Evolutionary conservation across 2,113 vertebrate genomes (phyloP).

Genomic region (Pygathrix nemaeus): DNA sequence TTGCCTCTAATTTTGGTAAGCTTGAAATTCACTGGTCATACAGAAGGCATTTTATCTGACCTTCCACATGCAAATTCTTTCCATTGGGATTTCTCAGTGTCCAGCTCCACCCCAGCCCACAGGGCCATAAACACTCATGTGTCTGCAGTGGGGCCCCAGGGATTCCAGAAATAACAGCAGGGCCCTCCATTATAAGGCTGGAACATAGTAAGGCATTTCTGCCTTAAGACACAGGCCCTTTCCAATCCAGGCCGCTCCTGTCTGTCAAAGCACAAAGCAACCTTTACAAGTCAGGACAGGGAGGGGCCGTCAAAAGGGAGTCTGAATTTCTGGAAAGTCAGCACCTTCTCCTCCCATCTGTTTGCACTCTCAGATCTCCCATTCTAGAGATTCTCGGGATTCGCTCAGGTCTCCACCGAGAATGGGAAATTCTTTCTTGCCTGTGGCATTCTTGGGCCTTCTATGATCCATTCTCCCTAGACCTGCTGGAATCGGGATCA

Average conservation of each 20-base stretch:
- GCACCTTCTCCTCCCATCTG: background rate
- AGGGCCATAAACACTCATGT: conserved; percentile 58
- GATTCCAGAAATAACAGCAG: conserved; percentile 79
- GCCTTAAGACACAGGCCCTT: conserved; percentile 12
- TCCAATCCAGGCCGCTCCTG: conserved; percentile 49
- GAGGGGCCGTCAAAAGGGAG: background rate
- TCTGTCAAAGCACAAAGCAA: conserved; percentile 67
- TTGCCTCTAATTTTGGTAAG: conserved; percentile 30
- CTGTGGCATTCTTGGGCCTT: background rate
- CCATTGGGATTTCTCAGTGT: conserved; percentile 74
- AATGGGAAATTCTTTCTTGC: background rate
- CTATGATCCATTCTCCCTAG: background rate
- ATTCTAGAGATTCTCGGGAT: conserved; percentile 5
- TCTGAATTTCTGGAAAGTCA: conserved; percentile 53
- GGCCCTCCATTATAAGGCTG: conserved; percentile 6
- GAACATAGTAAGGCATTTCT: conserved; percentile 62
- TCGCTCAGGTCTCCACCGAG: background rate
- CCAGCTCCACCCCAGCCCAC: conserved; percentile 63
- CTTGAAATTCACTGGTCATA: conserved; percentile 41
- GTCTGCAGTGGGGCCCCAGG: conserved; percentile 59
- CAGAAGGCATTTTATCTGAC: conserved; percentile 71
- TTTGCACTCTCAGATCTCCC: background rate
- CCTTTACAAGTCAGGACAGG: conserved; percentile 50
- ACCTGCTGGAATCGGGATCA: background rate
- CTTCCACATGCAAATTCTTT: conserved; percentile 70